phyloP scores from a whole-genome alignment of 2,888 invertebrate genomes.

The Epiblema foenella region DNA sequence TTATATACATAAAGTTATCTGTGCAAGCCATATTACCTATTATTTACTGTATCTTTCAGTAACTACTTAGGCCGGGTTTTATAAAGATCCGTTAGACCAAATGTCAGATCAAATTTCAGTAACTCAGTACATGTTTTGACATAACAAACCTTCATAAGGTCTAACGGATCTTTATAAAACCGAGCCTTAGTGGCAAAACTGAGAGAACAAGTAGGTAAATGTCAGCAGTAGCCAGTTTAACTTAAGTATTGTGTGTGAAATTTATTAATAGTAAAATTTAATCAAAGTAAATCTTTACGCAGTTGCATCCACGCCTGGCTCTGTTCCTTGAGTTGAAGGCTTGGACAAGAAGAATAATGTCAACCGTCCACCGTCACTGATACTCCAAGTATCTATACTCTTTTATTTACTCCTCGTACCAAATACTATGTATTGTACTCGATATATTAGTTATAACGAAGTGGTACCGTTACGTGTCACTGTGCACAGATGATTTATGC shows the following conservation, averaged over 20 bases:
- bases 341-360: constrained; percentile 60
- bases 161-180: no score
- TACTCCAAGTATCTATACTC: constrained; percentile 54
- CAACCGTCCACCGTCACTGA: constrained; percentile 61
- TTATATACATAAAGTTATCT: no score
- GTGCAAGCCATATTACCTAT: no score
- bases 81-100: no score
- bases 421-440: constrained; percentile 43
- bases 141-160: no score
- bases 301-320: constrained; percentile 17
- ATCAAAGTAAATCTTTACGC: background rate
- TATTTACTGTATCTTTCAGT: no score
- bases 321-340: constrained; percentile 25
- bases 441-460: constrained; percentile 38
- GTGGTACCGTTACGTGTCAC: constrained; percentile 38
- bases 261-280: background rate
- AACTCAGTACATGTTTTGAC: no score
- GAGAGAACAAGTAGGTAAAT: no score
- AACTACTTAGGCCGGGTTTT: no score
- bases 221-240: background rate
- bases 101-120: no score
- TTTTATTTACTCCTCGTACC: constrained; percentile 37
- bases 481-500: constrained; percentile 37
- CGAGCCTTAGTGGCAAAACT: no score
- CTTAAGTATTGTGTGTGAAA: background rate